Conservation (phyloP, 2,113 vertebrate species). For the Xiphophorus couchianus region DNA sequence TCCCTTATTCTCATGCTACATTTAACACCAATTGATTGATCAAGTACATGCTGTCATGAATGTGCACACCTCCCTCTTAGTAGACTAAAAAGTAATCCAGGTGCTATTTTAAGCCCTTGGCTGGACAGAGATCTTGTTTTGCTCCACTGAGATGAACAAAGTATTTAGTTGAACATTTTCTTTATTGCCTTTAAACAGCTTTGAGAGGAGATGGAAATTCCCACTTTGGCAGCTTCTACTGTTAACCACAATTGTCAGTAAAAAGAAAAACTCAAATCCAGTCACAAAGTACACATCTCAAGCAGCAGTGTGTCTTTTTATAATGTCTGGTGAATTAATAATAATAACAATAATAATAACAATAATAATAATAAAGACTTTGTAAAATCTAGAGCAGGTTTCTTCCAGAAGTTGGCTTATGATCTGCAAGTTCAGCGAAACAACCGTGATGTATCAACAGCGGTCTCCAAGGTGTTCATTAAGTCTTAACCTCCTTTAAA, state of each 20-base stretch:
- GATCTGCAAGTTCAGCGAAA: not conserved
- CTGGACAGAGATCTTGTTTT: not conserved
- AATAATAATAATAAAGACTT: not conserved
- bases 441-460: not conserved
- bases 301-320: not conserved
- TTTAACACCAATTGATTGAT: conserved; percentile 11
- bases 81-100: not conserved
- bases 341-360: no score
- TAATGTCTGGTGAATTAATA: not conserved
- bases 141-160: not conserved
- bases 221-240: not conserved
- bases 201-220: not conserved
- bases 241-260: not conserved
- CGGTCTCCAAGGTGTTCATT: conserved; percentile 1
- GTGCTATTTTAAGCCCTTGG: conserved; percentile 19
- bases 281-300: not conserved
- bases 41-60: not conserved
- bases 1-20: conserved; percentile 3
- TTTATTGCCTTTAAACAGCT: not conserved
- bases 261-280: not conserved
- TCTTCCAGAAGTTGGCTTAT: not conserved
- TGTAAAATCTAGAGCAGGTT: not conserved
- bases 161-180: not conserved
- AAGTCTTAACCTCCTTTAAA: conserved; percentile 1
- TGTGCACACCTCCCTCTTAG: not conserved